Base-by-base conservation (phyloP, 64 coral and sea anemone species). In the Dendrophyllia cribrosa region DNA sequence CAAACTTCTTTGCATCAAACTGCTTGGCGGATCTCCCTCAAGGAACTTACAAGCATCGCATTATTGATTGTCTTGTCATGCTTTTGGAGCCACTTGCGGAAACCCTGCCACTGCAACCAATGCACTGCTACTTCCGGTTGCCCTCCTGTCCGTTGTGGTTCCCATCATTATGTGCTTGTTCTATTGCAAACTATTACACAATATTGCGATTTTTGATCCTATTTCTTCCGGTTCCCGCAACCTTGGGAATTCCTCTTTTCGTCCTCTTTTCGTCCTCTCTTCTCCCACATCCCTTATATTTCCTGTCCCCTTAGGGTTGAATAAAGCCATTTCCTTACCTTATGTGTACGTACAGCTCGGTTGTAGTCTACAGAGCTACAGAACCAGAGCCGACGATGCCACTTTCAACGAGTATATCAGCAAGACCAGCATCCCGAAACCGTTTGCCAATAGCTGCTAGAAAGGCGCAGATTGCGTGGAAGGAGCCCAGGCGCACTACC, bases 351-450 rank as follows among this genome's bases (percentile, higher is more conserved):
- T 61, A 89, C 46, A 75, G 73, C 88, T 64, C 88, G 88, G 50
- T 73, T 91, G 48, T 26, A 83, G 3, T 24, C 74, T 77, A n/a
- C 64, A 34, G 77, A 20, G 89, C 65, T 20, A 59, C 77, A 60
- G 89, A 91, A 16, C 88, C 88, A 4, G 88, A 26, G 15, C 68
- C 86, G 7, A 74, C 86, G 22, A 88, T 56, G 7, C 86, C 87
- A 67, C 87, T 89, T 56, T 89, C 87, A 25, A 89, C 59, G 24
- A 89, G 74, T 55, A 91, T 43, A 91, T 91, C 89, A 48, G 44
- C 23, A 52, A 91, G 48, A 3, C 89, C 78, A 60, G 89, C 79
- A 75, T 83, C 89, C 58, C 63, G 78, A 91, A 91, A 91, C 21
- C 89, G 76, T 51, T 91, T 91, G 14, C 76, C 78, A 74, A 91